Evolutionary conservation across 2,113 vertebrate genomes (phyloP).

Genomic region (Microtus pennsylvanicus): DNA sequence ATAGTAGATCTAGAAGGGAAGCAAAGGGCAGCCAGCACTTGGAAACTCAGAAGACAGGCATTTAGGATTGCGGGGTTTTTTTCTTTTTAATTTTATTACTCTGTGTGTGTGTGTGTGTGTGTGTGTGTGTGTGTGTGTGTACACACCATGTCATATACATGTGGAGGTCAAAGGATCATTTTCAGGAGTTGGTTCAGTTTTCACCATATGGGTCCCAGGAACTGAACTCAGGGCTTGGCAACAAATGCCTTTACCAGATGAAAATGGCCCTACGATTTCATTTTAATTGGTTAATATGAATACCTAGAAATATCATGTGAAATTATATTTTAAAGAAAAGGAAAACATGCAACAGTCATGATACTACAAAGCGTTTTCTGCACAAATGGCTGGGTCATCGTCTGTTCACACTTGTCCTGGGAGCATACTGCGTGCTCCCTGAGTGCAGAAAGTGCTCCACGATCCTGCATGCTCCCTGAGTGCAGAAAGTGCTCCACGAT

Average conservation of each 20-base stretch:
- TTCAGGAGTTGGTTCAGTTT: background rate
- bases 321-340: background rate
- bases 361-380: rapidly evolving
- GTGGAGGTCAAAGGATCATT: background rate
- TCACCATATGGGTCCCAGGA: too few relatives aligned
- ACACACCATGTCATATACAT: background rate
- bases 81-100: background rate
- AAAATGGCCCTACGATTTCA: background rate
- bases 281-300: background rate
- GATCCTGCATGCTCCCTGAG: background rate
- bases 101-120: background rate
- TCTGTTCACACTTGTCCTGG: too few relatives aligned
- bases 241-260: background rate
- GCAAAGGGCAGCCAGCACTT: too few relatives aligned
- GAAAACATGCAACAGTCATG: background rate
- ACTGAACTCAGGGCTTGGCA: background rate
- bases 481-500: too few relatives aligned
- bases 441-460: background rate
- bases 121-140: too few relatives aligned
- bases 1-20: background rate
- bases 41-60: background rate
- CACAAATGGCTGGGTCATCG: background rate
- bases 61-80: background rate
- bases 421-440: background rate
- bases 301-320: background rate